Evolutionary conservation across 2,797 vertebrate genomes (phyloP).

Genomic region (Momotus momota): DNA sequence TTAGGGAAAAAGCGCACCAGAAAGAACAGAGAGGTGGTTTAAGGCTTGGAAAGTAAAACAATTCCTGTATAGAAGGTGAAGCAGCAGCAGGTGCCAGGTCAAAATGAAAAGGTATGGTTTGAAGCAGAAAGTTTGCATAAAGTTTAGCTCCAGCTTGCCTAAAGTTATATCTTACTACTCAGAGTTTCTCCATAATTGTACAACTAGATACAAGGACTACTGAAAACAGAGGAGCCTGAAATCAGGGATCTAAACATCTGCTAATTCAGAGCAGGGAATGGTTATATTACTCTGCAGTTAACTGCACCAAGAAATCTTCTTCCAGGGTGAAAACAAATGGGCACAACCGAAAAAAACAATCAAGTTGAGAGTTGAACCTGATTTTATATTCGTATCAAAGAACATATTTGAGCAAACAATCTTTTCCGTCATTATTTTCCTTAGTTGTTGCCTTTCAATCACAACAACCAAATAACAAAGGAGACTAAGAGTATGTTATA

Average conservation of each 20-base stretch:
- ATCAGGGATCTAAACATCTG: background rate
- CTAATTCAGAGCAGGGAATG: background rate
- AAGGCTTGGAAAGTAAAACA: background rate
- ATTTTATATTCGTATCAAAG: background rate
- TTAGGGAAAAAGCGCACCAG: rapidly evolving
- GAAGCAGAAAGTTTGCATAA: background rate
- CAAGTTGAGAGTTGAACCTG: background rate
- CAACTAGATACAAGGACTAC: background rate
- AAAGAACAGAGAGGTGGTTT: background rate
- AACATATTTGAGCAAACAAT: background rate
- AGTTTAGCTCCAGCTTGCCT: background rate
- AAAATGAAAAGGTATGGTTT: background rate
- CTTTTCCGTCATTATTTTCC: background rate
- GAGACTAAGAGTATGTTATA: rapidly evolving
- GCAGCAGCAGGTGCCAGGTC: background rate
- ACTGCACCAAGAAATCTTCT: background rate
- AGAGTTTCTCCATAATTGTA: background rate
- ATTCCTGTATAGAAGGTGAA: background rate
- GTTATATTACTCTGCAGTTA: background rate
- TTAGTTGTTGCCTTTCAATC: background rate
- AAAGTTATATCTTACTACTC: background rate
- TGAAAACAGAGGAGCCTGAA: background rate
- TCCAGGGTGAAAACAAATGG: background rate
- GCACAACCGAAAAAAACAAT: background rate
- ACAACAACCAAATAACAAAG: background rate